These are phyloP conservation scores for Ypsolopha sequella DNA, from an alignment of 2,888 invertebrate species.

Conservation along the genomic window DNA sequence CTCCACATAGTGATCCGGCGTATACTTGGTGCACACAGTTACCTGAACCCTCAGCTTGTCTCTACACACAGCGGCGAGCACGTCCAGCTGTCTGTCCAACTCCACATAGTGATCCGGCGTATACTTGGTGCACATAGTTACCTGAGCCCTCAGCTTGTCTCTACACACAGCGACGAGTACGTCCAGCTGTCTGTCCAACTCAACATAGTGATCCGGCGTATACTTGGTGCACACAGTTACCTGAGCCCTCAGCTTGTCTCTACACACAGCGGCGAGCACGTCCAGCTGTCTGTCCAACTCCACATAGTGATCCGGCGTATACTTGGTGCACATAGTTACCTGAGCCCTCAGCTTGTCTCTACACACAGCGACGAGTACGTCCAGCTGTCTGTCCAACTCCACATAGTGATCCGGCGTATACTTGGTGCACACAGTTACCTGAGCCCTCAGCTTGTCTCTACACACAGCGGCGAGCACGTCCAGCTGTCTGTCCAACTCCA, in stretches of 20 bases:
- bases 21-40: too few relatives aligned
- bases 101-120: constrained; percentile 61
- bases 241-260: constrained; percentile 70
- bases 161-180: constrained; percentile 71
- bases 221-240: too few relatives aligned
- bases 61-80: constrained; percentile 71
- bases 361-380: constrained; percentile 71
- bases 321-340: too few relatives aligned
- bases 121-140: too few relatives aligned
- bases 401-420: constrained; percentile 72
- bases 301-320: constrained; percentile 67
- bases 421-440: constrained; percentile 48
- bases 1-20: neutral
- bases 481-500: constrained; percentile 70
- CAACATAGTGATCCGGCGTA: constrained; percentile 59
- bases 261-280: constrained; percentile 71
- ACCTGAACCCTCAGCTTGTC: constrained; percentile 70
- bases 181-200: constrained; percentile 72
- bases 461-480: constrained; percentile 72
- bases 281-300: constrained; percentile 73
- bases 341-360: constrained; percentile 70
- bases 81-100: constrained; percentile 72
- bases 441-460: constrained; percentile 68
- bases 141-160: constrained; percentile 70
- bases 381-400: constrained; percentile 71